phyloP scores from a whole-genome alignment of 2,888 invertebrate genomes.

The Phaedon cochleariae region DNA sequence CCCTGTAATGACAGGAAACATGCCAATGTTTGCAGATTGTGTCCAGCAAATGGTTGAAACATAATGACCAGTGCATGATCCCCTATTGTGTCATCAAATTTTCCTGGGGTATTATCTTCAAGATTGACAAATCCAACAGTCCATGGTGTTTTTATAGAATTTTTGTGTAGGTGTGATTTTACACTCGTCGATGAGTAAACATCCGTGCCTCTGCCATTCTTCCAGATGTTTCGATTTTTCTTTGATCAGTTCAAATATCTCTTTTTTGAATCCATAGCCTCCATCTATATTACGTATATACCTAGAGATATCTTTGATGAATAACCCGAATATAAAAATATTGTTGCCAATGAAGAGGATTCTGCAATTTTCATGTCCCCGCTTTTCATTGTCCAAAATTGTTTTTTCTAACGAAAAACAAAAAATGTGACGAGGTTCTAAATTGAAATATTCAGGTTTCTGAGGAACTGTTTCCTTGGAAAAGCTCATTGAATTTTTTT shows the following conservation, averaged over 20 bases:
- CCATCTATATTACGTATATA: conserved; percentile 7
- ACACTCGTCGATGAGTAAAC: conserved; percentile 26
- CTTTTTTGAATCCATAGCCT: conserved; percentile 3
- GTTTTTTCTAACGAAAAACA: too few species aligned
- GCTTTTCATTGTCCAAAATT: too few species aligned
- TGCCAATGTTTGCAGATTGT: conserved; percentile 12
- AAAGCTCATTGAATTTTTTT: too few species aligned
- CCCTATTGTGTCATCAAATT: conserved; percentile 18
- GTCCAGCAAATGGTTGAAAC: conserved; percentile 33
- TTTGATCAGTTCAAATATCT: background rate
- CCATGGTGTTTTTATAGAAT: conserved; percentile 27
- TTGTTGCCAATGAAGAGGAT: background rate
- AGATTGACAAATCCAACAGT: conserved; percentile 28
- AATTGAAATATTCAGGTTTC: too few species aligned
- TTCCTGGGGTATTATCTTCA: conserved; percentile 22
- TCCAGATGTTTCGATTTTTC: background rate
- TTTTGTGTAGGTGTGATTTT: conserved; percentile 18
- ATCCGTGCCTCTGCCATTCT: conserved; percentile 3
- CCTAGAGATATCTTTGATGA: background rate
- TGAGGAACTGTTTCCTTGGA: too few species aligned
- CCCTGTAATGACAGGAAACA: conserved; percentile 23
- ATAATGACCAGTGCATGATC: conserved; percentile 33
- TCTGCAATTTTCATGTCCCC: too few species aligned
- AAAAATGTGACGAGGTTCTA: too few species aligned
- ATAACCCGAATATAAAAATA: background rate